Conservation (phyloP, 2,113 vertebrate genomes). For the Bos indicus region DNA sequence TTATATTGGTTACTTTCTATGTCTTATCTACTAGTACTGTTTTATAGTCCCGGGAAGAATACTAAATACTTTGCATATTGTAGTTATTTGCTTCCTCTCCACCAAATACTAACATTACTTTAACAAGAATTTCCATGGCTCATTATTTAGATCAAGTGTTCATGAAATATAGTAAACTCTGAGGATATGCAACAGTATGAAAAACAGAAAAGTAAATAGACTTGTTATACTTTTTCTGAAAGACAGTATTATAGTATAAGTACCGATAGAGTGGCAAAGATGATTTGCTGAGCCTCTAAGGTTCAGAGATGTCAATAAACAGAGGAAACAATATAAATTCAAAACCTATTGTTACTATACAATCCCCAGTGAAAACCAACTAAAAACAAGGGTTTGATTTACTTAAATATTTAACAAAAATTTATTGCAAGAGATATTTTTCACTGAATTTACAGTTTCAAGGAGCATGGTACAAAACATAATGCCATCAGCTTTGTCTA, state of each 20-base stretch:
- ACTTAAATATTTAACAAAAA: conserved; percentile 84
- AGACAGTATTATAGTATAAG: conserved; percentile 32
- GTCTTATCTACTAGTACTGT: background rate
- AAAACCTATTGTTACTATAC: conserved; percentile 48
- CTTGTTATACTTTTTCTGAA: conserved; percentile 42
- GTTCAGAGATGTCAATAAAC: conserved; percentile 36
- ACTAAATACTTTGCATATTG: background rate
- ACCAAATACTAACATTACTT: background rate
- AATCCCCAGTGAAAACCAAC: conserved; percentile 64
- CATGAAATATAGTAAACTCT: conserved; percentile 4
- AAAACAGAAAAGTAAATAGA: conserved; percentile 18
- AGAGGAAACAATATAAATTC: background rate
- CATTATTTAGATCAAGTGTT: conserved; percentile 2
- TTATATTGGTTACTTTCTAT: background rate
- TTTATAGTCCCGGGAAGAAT: background rate
- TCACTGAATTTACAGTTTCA: conserved; percentile 84
- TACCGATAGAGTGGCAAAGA: background rate
- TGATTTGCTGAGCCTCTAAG: conserved; percentile 16
- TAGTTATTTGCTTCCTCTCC: background rate
- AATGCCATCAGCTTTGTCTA: conserved; percentile 83
- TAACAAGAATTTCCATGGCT: background rate
- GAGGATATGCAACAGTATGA: conserved; percentile 42
- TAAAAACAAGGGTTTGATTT: conserved; percentile 74
- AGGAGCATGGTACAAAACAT: conserved; percentile 86
- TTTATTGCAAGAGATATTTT: conserved; percentile 86